Evolutionary conservation across 2,888 invertebrate genomes (phyloP).

Genomic region (Cheilosia urbana): DNA sequence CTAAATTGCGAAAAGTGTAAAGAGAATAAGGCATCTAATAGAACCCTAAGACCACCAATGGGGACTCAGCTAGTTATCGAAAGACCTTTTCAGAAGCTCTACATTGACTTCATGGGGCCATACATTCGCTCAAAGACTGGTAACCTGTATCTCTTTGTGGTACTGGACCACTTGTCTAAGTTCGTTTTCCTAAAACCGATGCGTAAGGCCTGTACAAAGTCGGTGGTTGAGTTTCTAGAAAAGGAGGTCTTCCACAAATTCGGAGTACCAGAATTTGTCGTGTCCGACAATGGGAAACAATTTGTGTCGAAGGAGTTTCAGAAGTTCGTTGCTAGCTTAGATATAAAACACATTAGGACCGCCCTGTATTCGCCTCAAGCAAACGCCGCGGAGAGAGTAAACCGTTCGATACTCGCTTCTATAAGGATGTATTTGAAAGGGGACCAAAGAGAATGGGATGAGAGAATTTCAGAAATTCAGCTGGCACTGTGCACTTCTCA

Average conservation of each 20-base stretch:
- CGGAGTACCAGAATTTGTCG: no score
- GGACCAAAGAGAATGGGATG: conserved; percentile 3
- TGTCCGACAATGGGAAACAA: no score
- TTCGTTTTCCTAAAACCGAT: conserved; percentile 32
- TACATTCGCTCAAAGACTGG: conserved; percentile 43
- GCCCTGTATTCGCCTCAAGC: no score
- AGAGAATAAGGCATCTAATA: conserved; percentile 36
- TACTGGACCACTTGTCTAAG: conserved; percentile 52
- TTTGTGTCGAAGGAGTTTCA: no score
- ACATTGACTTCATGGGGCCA: no score
- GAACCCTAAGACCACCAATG: conserved; percentile 26
- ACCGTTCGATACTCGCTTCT: conserved; percentile 77
- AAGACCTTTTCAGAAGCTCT: conserved; percentile 40
- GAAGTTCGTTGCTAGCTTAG: no score
- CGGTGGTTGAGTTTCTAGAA: no score
- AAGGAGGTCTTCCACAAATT: no score
- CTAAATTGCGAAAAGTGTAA: conserved; percentile 39
- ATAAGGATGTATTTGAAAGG: conserved; percentile 48
- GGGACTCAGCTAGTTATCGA: conserved; percentile 1
- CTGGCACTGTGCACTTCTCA: not conserved
- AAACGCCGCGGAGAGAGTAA: conserved; percentile 78
- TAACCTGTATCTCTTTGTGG: conserved; percentile 30
- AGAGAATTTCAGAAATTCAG: not conserved
- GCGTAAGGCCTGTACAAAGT: conserved; percentile 5
- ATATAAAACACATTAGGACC: no score